phyloP scores from a whole-genome alignment of 2,113 vertebrate genomes.

The Pachypanchax playfairii region DNA sequence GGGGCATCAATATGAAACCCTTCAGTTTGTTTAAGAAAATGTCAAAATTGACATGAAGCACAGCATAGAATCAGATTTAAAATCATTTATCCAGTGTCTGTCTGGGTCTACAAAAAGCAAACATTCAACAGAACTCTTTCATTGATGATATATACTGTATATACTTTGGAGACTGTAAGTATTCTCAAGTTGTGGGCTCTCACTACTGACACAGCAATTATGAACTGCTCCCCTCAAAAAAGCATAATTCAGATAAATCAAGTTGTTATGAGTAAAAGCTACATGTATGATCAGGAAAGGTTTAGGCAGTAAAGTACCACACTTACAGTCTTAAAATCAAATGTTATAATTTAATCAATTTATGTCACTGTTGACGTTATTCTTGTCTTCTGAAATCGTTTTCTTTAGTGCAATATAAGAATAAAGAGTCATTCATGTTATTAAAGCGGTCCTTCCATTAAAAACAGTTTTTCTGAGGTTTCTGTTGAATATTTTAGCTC shows the following conservation, averaged over 20 bases:
- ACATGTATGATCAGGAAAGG: too few species aligned
- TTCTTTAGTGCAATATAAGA: background rate
- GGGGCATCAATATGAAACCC: background rate
- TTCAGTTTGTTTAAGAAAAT: constrained; percentile 8
- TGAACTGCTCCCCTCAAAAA: background rate
- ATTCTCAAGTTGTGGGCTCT: background rate
- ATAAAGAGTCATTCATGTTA: too few species aligned
- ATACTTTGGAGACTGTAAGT: background rate
- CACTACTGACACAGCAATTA: background rate
- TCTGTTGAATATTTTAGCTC: too few species aligned
- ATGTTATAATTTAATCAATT: too few species aligned
- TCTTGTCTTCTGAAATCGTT: background rate
- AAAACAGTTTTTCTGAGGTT: too few species aligned
- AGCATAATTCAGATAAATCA: constrained; percentile 42
- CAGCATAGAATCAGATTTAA: too few species aligned
- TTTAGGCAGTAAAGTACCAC: background rate
- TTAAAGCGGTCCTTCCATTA: too few species aligned
- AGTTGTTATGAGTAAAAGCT: constrained; percentile 21
- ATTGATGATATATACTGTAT: constrained; percentile 4
- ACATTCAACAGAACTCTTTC: background rate
- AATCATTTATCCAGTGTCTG: background rate
- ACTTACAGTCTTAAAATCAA: too few species aligned
- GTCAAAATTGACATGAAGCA: background rate
- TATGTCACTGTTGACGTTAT: too few species aligned
- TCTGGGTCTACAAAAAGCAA: background rate